Evolutionary conservation across 2,888 invertebrate genomes (phyloP).

Genomic region (Drosophila anceps): DNA sequence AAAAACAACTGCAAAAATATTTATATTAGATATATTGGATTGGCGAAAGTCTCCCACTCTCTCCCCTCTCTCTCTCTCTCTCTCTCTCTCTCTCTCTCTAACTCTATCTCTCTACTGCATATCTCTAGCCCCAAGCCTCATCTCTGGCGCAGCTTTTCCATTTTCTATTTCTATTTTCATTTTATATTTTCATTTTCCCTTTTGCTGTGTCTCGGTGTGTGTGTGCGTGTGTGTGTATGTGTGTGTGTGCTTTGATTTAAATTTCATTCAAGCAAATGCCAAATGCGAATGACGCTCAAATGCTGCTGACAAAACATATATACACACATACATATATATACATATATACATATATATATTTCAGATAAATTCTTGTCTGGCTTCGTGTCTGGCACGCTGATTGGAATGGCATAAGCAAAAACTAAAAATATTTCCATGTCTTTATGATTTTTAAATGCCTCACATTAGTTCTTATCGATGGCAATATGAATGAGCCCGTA

Average conservation of each 20-base stretch:
- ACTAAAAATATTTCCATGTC: background rate
- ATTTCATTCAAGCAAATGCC: conserved; percentile 46
- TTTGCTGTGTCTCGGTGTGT: conserved; percentile 7
- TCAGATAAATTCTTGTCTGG: conserved; percentile 4
- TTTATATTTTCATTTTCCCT: conserved; percentile 24
- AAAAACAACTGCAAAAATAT: conserved; percentile 79
- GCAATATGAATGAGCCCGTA: background rate
- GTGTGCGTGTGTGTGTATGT: conserved; percentile 12
- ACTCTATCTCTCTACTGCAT: background rate
- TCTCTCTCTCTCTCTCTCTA: background rate
- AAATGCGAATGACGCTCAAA: conserved; percentile 45
- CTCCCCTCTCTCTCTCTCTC: background rate
- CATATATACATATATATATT: background rate
- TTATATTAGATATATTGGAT: conserved; percentile 81
- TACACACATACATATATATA: background rate
- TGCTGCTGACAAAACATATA: conserved; percentile 30
- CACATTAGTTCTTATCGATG: background rate
- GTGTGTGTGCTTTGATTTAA: conserved; percentile 48
- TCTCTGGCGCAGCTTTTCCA: conserved; percentile 25
- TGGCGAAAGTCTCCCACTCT: conserved; percentile 20
- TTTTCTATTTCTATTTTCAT: conserved; percentile 46
- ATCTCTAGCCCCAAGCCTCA: conserved; percentile 5
- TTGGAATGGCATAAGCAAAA: background rate
- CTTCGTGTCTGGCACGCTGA: conserved; percentile 12
- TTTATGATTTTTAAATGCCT: conserved; percentile 3